Evolutionary conservation across 2,888 invertebrate genomes (phyloP), one percentile per base, ranked within the genome.

Genomic region (Sympetrum striolatum): DNA sequence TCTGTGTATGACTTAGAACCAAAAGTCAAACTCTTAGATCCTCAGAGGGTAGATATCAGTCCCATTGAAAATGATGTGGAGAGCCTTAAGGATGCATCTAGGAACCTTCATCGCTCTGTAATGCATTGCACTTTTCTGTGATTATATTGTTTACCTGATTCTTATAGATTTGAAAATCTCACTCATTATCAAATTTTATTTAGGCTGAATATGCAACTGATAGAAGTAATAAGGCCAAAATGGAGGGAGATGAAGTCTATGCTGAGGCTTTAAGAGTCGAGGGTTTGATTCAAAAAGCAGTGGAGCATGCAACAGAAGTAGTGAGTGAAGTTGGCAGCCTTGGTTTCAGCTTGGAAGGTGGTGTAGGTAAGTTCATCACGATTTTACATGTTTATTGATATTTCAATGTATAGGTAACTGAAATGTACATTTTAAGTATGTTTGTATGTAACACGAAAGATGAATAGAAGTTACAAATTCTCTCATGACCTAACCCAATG

Each of bases 321-420:
- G 96, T 98, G 0, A 93, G 94, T 0, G 96, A 97, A 91, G 96
- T 98, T 0, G 95, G 96, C 14, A 95, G 96, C 0, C 94, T 98
- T 12, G 96, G 97, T 0, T 95, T 95, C 1, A 97, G 97, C 82
- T 95, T 98, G 12, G 96, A 96, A 92, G 94, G 96, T 8, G 96
- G 97, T 81, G 96, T 96, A 90, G 96, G 94, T 93, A 91, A 91
- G 91, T 86, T 25, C 6, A 31, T 73, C 6, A 1, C 4, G 18
- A 53, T 53, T 0, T 18, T 53, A 2, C 2, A 18, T 53, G 53
- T 53, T 15, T 15, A 53, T 15, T 18, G 15, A 0, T 53, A 18
- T 53, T 53, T 18, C 15, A 18, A 18, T 6, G 2, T 53, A 53
- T 53, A 1, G 18, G 1, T 1, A 3, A 53, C 1, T 3, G 15